These are phyloP conservation scores for Tachystola acroxantha DNA, from an alignment of 2,888 invertebrate genomes.

Conservation along the genomic window DNA sequence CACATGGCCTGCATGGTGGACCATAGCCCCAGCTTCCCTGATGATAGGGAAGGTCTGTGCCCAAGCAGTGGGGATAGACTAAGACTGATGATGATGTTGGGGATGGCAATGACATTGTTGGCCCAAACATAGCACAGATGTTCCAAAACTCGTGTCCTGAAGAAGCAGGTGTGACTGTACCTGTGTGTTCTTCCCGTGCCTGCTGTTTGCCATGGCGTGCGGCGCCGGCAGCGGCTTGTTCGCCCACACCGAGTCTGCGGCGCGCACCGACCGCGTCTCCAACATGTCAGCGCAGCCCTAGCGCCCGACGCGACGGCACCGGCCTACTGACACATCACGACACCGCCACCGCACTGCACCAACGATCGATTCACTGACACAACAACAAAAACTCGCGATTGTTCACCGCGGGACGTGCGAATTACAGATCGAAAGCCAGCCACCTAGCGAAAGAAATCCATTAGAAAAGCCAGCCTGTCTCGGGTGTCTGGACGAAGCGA, in stretches of 20 bases:
- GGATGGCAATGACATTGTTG: no score
- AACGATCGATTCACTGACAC: slow-evolving; percentile 22
- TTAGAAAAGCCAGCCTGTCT: slow-evolving; percentile 17
- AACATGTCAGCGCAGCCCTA: slow-evolving; percentile 76
- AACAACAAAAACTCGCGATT: slow-evolving; percentile 34
- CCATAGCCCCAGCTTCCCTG: no score
- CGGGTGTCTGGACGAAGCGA: slow-evolving; percentile 7
- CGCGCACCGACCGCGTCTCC: slow-evolving; percentile 86
- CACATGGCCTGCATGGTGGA: no score
- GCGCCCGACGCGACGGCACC: neutral
- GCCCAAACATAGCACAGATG: no score
- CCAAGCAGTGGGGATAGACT: no score
- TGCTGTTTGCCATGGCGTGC: slow-evolving; percentile 74
- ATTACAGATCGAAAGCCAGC: slow-evolving; percentile 53
- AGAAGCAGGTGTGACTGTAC: slow-evolving; percentile 35
- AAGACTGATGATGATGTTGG: no score
- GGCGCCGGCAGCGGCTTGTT: slow-evolving; percentile 79
- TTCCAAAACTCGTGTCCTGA: no score
- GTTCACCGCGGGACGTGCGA: slow-evolving; percentile 56
- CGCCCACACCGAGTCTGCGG: slow-evolving; percentile 84
- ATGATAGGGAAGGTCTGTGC: no score
- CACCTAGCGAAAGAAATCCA: slow-evolving; percentile 40
- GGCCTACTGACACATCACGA: slow-evolving; percentile 51
- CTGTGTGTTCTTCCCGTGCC: slow-evolving; percentile 86
- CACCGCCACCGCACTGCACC: slow-evolving; percentile 18